Base-by-base conservation (phyloP, 30 jellyfish, hydroid and myxozoan genomes). In the Aurelia aurita region DNA sequence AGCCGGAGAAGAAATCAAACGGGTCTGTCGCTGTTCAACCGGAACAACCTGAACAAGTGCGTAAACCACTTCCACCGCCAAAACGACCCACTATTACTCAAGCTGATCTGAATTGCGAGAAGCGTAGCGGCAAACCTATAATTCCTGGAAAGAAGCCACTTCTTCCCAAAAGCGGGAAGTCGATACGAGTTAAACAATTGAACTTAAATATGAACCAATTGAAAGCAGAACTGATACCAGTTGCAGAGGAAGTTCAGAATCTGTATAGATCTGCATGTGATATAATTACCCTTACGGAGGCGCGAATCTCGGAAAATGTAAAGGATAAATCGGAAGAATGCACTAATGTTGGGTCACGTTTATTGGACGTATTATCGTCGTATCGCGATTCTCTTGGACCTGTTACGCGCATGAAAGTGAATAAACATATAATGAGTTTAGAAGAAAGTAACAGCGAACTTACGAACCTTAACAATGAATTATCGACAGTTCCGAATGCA, bases 311-410 rank as follows among this genome's bases (percentile, higher is more conserved):
- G 3, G 98, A 85, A 28, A 81, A 85, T 58, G 75, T 91, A 3
- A 66, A 61, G 23, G 54, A 26, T 13, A 91, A 85, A 61, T 67
- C 96, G 0, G 88, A 66, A 25, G 87, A 58, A 16, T 78, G 89
- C 72, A 72, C 80, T 18, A 28, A 58, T 26, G 35, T 39, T 16
- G 93, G 84, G n/a, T 23, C 69, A 11, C 45, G 35, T 7, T 75
- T 91, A 18, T 95, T 85, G 4, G 98, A 91, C 51, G 66, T 66
- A 6, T 64, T 91, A 54, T 91, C 98, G 3, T 25, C 87, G 47
- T 91, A 91, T 66, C 96, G 96, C 16, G 98, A 91, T 66, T 91
- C 98, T 44, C 70, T 91, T 18, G 98, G 96, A 6, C 98, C 98
- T 44, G 98, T 91, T 51, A 64, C 95, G 46, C 75, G 98, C 58